Conservation (phyloP, 2,113 vertebrate species). For the Echinops telfairi region DNA sequence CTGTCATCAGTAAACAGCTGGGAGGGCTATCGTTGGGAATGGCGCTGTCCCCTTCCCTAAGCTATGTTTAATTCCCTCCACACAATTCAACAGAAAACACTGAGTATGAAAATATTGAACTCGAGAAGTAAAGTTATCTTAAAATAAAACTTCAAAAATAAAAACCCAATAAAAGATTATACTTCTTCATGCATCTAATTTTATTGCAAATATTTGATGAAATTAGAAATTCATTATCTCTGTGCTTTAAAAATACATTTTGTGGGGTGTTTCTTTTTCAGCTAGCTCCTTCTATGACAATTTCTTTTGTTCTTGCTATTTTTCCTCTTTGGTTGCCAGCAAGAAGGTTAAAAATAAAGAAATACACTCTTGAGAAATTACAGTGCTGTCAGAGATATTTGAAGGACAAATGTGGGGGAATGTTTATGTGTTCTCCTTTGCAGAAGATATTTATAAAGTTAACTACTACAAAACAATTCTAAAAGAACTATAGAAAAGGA, state of each 20-base stretch:
- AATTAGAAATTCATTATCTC: neutral
- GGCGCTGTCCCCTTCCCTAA: accelerated
- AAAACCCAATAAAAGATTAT: neutral
- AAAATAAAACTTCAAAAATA: neutral
- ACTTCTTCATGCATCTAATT: neutral
- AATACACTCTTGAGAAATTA: constrained; percentile 48
- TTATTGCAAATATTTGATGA: constrained; percentile 53
- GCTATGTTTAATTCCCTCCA: neutral
- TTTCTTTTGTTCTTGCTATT: constrained; percentile 10
- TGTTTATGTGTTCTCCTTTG: constrained; percentile 18
- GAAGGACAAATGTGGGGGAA: neutral
- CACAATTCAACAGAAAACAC: neutral
- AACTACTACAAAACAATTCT: constrained; percentile 24
- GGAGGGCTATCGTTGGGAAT: neutral
- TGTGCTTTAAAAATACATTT: constrained; percentile 33
- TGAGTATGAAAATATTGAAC: neutral
- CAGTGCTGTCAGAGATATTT: constrained; percentile 43
- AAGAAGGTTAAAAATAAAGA: constrained; percentile 46
- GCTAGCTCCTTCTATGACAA: neutral
- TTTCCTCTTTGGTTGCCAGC: constrained; percentile 35
- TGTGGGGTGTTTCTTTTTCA: neutral
- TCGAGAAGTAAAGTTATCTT: neutral
- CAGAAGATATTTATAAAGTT: constrained; percentile 44
- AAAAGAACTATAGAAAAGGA: neutral
- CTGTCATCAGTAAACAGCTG: neutral